Conservation (phyloP, 2,888 invertebrate species). For the Pseudeuparius sepicola region DNA sequence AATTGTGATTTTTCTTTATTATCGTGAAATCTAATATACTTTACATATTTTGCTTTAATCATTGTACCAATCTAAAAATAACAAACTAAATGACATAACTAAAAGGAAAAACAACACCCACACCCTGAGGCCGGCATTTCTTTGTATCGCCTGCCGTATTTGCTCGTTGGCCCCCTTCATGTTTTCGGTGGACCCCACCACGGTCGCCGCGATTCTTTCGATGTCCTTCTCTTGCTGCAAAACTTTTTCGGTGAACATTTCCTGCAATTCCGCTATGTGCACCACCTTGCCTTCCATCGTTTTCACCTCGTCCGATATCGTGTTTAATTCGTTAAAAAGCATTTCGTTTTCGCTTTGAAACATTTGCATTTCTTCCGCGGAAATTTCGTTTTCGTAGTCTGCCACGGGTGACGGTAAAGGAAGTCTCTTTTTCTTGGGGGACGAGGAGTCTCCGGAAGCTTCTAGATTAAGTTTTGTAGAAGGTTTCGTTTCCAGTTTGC, state of each 20-base stretch:
- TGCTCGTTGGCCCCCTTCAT: conserved; percentile 95
- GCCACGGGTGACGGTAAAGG: conserved; percentile 16
- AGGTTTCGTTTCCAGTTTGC: conserved; percentile 50
- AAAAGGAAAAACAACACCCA: conserved; percentile 92
- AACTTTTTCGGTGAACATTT: conserved; percentile 93
- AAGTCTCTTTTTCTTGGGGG: conserved; percentile 14
- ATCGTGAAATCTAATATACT: too few species aligned
- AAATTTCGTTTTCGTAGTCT: conserved; percentile 54
- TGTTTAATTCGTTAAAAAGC: conserved; percentile 78
- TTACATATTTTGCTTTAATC: conserved; percentile 44
- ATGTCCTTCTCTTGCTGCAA: conserved; percentile 90
- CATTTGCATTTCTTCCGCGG: conserved; percentile 83
- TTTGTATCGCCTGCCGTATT: conserved; percentile 92
- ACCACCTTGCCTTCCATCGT: conserved; percentile 88
- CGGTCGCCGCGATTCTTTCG: conserved; percentile 78
- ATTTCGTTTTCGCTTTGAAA: conserved; percentile 87
- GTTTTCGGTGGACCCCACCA: conserved; percentile 89
- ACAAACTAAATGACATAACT: conserved; percentile 88
- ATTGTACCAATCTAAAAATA: conserved; percentile 99
- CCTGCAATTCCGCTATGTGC: conserved; percentile 90
- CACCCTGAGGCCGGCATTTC: conserved; percentile 90
- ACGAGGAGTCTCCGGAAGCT: conserved; percentile 13
- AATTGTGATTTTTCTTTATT: too few species aligned
- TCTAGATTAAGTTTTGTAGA: conserved; percentile 5
- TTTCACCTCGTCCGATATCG: conserved; percentile 81